Base-by-base conservation (phyloP, 2,797 vertebrate genomes). In the Neomorphus geoffroyi region DNA sequence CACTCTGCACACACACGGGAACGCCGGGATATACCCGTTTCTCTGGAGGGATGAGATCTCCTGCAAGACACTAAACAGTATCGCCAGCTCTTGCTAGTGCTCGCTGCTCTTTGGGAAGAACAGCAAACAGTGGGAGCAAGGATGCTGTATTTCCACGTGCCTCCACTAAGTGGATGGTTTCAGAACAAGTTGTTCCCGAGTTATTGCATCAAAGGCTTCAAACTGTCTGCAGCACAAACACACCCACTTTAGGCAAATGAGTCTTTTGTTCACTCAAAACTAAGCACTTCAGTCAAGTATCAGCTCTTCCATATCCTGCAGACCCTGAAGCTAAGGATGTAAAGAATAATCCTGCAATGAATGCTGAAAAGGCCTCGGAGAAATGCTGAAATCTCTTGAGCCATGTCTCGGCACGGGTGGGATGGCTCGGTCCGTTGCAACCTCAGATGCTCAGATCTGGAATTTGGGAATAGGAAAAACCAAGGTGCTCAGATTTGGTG, bases 171-270 rank as follows among this genome's bases (percentile, higher is more conserved):
- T 61, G 80, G 88, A 81, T 53, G 27, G 26, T 73, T 93, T 93
- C 80, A 80, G 90, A 95, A 95, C 80, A 94, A 88, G 86, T 91
- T 84, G 93, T 96, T 96, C 86, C 71, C 0, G 3, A 93, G 48
- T 91, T 94, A 82, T 41, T 79, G 50, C 88, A 92, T 95, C 92
- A 87, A 87, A 95, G 53, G 60, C 80, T 95, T 74, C 53, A 77
- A 94, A 95, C 80, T 96, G 21, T 86, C 90, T 93, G 88, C 80
- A 91, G 93, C 80, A 95, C 80, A 92, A 95, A 96, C 88, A 88
- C 67, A 4, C 86, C 92, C 67, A 95, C 90, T 94, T 90, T 79
- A 96, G 80, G 92, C 90, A 95, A 96, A 96, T 74, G 78, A 96
- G 92, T 33, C 65, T 93, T 94, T 90, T 94, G 92, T 96, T 96